A percentile compares a stretch with the other conserved stretches of the same genome.
Evolutionary conservation across 2,797 vertebrate species (phyloP).

Genomic region (Danionella dracula): DNA sequence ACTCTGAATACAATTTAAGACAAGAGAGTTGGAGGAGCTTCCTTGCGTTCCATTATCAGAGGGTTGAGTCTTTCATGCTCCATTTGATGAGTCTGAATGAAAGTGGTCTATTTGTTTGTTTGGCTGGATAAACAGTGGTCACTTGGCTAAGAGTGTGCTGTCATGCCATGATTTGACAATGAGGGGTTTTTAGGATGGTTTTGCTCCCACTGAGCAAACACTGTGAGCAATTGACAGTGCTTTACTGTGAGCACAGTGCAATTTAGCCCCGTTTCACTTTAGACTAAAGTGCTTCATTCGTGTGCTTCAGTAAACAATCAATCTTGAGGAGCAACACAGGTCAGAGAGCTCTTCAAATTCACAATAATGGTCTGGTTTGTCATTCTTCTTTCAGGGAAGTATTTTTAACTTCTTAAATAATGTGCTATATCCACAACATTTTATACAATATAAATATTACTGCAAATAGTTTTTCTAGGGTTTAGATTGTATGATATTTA

Average conservation of each 20-base stretch:
- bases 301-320: slow-evolving; percentile 3
- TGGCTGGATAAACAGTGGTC: slow-evolving; percentile 59
- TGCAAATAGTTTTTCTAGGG: too few relatives aligned
- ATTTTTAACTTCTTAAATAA: neutral
- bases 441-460: too few relatives aligned
- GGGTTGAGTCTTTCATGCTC: slow-evolving; percentile 41
- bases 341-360: neutral
- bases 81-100: slow-evolving; percentile 40
- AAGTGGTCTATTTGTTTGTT: slow-evolving; percentile 38
- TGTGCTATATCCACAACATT: too few relatives aligned
- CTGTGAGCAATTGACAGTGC: slow-evolving; percentile 55
- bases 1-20: too few relatives aligned
- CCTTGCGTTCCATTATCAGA: slow-evolving; percentile 40
- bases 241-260: slow-evolving; percentile 39
- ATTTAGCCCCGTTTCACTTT: slow-evolving; percentile 45
- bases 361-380: neutral
- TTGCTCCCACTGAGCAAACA: slow-evolving; percentile 45
- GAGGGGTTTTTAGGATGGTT: slow-evolving; percentile 58
- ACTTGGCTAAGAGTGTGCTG: slow-evolving; percentile 47
- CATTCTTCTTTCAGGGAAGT: neutral
- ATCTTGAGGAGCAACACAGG: slow-evolving; percentile 24
- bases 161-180: slow-evolving; percentile 64
- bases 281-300: slow-evolving; percentile 7
- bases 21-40: too few relatives aligned
- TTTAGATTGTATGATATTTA: neutral